Evolutionary conservation across 2,888 invertebrate species (phyloP).

Genomic region (Mongoloraphidia duomilia): DNA sequence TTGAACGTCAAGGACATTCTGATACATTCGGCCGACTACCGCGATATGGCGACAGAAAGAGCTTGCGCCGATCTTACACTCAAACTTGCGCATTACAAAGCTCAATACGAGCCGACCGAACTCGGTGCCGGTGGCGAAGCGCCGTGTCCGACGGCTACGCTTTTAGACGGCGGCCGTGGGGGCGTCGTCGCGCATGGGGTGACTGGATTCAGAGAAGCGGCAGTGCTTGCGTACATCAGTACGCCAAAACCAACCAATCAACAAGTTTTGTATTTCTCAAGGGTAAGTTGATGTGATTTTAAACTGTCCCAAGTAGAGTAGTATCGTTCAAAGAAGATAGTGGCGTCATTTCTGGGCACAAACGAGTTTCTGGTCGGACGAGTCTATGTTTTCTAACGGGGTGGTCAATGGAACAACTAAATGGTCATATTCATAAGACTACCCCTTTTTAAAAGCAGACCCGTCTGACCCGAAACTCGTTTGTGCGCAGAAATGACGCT

Average conservation of each 20-base stretch:
- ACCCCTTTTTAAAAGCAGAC: too few relatives aligned
- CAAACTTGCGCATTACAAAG: conserved; percentile 72
- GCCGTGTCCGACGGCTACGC: conserved; percentile 34
- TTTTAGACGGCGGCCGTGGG: conserved; percentile 45
- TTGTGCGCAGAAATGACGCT: too few relatives aligned
- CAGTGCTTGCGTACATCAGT: conserved; percentile 77
- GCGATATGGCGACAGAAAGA: conserved; percentile 57
- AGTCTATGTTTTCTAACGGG: too few relatives aligned
- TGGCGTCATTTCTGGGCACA: too few relatives aligned
- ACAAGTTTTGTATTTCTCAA: conserved; percentile 77
- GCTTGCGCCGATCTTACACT: conserved; percentile 69
- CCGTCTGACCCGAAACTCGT: too few relatives aligned
- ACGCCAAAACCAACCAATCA: conserved; percentile 71
- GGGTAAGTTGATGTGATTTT: conserved; percentile 44
- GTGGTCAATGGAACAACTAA: too few relatives aligned
- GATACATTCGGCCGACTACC: conserved; percentile 76
- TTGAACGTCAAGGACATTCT: conserved; percentile 66
- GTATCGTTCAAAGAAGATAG: too few relatives aligned
- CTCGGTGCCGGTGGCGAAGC: conserved; percentile 29
- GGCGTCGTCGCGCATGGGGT: conserved; percentile 57
- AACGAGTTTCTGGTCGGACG: too few relatives aligned
- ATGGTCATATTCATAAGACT: too few relatives aligned
- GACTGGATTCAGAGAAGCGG: conserved; percentile 65
- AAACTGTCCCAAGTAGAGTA: too few relatives aligned
- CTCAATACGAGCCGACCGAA: conserved; percentile 68